Percentiles rank a stretch among this genome's conserved stretches.
Evolutionary conservation across 2,888 invertebrate species (phyloP).

Genomic region (Dicyrtomina minuta): DNA sequence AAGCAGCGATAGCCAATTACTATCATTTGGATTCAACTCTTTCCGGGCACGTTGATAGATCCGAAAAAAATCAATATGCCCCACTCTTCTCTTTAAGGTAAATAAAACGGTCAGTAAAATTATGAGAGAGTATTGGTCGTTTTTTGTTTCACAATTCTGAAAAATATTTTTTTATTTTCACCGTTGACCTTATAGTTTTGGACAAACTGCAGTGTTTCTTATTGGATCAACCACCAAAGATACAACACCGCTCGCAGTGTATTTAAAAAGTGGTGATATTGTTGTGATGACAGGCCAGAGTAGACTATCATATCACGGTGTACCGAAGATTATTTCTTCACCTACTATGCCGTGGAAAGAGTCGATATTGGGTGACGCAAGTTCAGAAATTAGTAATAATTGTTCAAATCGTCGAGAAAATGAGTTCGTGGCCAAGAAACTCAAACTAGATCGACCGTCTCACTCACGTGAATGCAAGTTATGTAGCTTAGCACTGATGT

Average conservation of each 20-base stretch:
- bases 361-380: conserved; percentile 47
- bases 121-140: too few species aligned
- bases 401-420: conserved; percentile 33
- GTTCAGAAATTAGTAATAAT: background rate
- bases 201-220: conserved; percentile 90
- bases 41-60: conserved; percentile 92
- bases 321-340: conserved; percentile 77
- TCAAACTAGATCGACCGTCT: background rate
- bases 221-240: conserved; percentile 77
- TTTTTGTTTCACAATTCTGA: background rate
- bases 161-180: background rate
- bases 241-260: conserved; percentile 68
- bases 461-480: background rate
- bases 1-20: conserved; percentile 96
- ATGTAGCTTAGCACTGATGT: background rate
- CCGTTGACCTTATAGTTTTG: conserved; percentile 70
- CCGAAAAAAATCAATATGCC: conserved; percentile 79
- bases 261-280: conserved; percentile 85
- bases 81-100: conserved; percentile 90
- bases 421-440: conserved; percentile 38
- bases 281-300: conserved; percentile 84
- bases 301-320: conserved; percentile 87
- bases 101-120: background rate
- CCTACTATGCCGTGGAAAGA: conserved; percentile 60
- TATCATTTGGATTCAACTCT: conserved; percentile 91